Evolutionary conservation across 1,140 invertebrate species (phyloP).

Genomic region (Frieseomelitta varia): DNA sequence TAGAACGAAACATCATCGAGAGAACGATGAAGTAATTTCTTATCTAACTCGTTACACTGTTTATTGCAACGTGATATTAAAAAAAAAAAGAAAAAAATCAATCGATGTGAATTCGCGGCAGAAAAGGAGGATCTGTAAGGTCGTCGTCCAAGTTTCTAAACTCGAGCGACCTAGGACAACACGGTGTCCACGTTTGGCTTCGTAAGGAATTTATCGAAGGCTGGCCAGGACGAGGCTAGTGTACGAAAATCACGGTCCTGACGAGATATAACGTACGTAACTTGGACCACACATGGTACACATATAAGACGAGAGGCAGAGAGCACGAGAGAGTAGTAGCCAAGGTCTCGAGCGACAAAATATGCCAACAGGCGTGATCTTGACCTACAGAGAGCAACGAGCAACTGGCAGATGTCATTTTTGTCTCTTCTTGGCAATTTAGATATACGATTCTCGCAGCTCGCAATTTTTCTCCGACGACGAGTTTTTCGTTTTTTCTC

Average conservation of each 20-base stretch:
- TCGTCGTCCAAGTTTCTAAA: neutral
- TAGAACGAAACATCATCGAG: too few relatives aligned
- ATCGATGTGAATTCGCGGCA: too few relatives aligned
- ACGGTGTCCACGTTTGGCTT: too few relatives aligned
- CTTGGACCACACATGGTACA: slow-evolving; percentile 58
- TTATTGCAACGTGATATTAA: too few relatives aligned
- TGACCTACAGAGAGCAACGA: slow-evolving; percentile 56
- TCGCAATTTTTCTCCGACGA: too few relatives aligned
- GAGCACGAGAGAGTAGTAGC: slow-evolving; percentile 1
- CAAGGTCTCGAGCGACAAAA: slow-evolving; percentile 73
- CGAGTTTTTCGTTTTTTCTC: neutral
- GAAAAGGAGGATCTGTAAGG: too few relatives aligned
- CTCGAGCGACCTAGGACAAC: slow-evolving; percentile 19
- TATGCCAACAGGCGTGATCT: slow-evolving; percentile 63
- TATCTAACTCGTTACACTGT: too few relatives aligned
- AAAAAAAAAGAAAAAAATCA: too few relatives aligned
- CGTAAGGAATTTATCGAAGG: slow-evolving; percentile 17
- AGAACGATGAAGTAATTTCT: too few relatives aligned
- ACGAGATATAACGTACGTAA: slow-evolving; percentile 42
- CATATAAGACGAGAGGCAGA: slow-evolving; percentile 16
- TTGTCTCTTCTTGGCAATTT: slow-evolving; percentile 19
- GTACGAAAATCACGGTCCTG: slow-evolving; percentile 6
- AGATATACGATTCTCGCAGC: neutral
- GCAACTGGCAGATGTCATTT: slow-evolving; percentile 56
- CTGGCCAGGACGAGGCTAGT: slow-evolving; percentile 18